A percentile compares a stretch with the other conserved stretches of the same genome.
Evolutionary conservation across 1,140 invertebrate genomes (phyloP).

Genomic region (Phthorimaea operculella): DNA sequence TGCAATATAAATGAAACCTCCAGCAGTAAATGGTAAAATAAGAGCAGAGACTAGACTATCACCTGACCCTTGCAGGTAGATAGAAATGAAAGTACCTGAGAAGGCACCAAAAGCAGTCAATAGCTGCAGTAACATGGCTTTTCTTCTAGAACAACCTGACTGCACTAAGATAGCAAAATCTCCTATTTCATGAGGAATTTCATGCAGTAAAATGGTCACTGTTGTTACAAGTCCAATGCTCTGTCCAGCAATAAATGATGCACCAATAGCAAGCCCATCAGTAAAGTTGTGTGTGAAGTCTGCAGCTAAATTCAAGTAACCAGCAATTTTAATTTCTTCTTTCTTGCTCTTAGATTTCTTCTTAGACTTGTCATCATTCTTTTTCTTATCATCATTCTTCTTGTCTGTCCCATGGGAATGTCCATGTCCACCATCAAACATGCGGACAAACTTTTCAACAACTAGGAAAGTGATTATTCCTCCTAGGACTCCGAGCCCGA

Average conservation of each 20-base stretch:
- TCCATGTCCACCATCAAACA: constrained; percentile 86
- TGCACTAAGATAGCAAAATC: constrained; percentile 98
- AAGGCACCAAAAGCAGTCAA: constrained; percentile 95
- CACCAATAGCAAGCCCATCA: constrained; percentile 96
- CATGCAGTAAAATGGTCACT: constrained; percentile 93
- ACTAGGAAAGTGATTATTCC: constrained; percentile 94
- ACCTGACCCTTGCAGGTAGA: constrained; percentile 79
- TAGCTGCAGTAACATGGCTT: constrained; percentile 93
- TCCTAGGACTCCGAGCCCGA: constrained; percentile 89
- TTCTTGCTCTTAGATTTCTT: constrained; percentile 59
- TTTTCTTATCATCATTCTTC: constrained; percentile 60
- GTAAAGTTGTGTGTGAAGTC: constrained; percentile 98
- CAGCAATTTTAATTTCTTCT: constrained; percentile 88
- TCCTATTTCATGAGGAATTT: constrained; percentile 98
- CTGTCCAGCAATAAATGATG: constrained; percentile 92
- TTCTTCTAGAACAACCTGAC: constrained; percentile 88
- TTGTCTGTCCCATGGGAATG: constrained; percentile 63
- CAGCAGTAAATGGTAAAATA: constrained; percentile 96
- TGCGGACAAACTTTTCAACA: constrained; percentile 92
- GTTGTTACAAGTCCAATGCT: constrained; percentile 89
- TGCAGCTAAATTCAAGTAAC: constrained; percentile 93
- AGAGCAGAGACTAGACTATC: constrained; percentile 83
- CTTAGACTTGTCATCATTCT: constrained; percentile 55
- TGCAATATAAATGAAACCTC: constrained; percentile 98
- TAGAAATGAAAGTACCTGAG: constrained; percentile 87